Evolutionary conservation across 2,888 invertebrate genomes (phyloP).

Genomic region (Tipula helvola): DNA sequence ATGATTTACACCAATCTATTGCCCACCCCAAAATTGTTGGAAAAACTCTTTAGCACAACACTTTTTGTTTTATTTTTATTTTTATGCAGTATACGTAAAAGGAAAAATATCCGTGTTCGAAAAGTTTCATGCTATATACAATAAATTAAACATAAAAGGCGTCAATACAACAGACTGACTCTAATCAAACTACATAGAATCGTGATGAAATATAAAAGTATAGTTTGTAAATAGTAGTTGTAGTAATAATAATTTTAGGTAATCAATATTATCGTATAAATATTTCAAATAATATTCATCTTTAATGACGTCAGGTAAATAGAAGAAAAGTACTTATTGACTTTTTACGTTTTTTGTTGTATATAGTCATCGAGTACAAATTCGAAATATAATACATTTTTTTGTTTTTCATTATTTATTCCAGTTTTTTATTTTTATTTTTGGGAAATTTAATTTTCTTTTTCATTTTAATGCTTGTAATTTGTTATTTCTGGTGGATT

Average conservation of each 20-base stretch:
- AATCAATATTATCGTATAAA: slow-evolving; percentile 4
- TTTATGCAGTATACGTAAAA: background rate
- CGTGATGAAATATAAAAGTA: background rate
- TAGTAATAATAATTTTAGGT: background rate
- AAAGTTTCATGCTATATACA: background rate
- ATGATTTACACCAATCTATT: too few relatives aligned
- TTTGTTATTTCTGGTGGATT: background rate
- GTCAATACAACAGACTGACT: background rate
- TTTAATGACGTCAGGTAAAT: background rate
- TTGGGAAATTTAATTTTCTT: background rate
- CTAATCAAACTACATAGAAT: background rate
- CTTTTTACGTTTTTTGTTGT: background rate
- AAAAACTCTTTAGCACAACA: background rate
- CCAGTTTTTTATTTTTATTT: background rate
- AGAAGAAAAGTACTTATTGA: background rate
- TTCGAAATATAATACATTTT: background rate
- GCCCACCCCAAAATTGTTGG: background rate
- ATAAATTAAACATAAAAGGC: background rate
- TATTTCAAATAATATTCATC: background rate
- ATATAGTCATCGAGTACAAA: background rate
- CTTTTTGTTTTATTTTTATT: background rate
- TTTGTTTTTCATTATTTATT: background rate
- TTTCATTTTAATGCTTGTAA: background rate
- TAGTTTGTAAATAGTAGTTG: background rate
- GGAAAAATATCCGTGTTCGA: background rate